Evolutionary conservation across 92 coral and sea anemone genomes (phyloP).

Genomic region (Epizoanthus stellaris): DNA sequence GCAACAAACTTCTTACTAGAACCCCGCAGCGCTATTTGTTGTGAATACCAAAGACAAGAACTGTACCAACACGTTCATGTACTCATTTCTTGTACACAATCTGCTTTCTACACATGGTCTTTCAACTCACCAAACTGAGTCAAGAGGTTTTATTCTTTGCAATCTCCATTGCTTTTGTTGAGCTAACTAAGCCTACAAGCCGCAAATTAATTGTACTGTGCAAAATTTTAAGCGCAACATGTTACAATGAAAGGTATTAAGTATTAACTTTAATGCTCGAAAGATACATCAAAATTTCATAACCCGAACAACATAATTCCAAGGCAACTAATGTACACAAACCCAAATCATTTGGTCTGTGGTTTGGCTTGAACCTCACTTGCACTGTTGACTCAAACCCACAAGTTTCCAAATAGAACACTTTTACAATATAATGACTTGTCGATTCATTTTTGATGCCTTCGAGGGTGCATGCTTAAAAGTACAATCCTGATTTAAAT

Average conservation of each 20-base stretch:
- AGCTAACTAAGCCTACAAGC: conserved; percentile 16
- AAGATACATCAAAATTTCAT: background rate
- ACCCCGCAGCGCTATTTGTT: conserved; percentile 41
- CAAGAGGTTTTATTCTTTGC: background rate
- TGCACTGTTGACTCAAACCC: conserved; percentile 21
- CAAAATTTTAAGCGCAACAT: background rate
- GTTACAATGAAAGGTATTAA: conserved; percentile 16
- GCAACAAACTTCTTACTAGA: background rate
- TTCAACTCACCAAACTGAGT: conserved; percentile 33
- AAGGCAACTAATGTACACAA: background rate
- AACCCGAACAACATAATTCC: background rate
- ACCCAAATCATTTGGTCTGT: conserved; percentile 10
- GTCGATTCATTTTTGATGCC: conserved; percentile 5
- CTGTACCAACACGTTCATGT: conserved; percentile 11
- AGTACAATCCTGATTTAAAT: background rate
- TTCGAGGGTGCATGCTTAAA: conserved; percentile 2
- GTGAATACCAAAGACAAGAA: conserved; percentile 27
- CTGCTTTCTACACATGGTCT: conserved; percentile 30
- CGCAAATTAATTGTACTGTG: conserved; percentile 1
- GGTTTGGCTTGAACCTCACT: conserved; percentile 19
- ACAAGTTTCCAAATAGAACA: conserved; percentile 8
- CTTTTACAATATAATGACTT: background rate
- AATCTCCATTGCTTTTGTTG: conserved; percentile 7
- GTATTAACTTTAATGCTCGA: background rate
- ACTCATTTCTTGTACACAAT: conserved; percentile 18